phyloP scores from a whole-genome alignment of 2,888 invertebrate species.

The Athalia circularis region DNA sequence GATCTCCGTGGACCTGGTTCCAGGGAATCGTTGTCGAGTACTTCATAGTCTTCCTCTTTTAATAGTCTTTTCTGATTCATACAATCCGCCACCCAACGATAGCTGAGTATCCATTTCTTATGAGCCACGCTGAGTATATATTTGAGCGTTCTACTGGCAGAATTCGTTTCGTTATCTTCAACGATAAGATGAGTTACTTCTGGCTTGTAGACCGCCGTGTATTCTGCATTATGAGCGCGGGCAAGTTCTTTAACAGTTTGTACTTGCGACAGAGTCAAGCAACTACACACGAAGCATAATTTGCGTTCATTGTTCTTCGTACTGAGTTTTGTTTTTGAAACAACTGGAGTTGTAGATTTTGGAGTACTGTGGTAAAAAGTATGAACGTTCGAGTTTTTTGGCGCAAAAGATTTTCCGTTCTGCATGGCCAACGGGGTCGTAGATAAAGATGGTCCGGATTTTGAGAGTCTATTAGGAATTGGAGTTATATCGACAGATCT shows the following conservation, averaged over 20 bases:
- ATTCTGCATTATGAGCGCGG: slow-evolving; percentile 52
- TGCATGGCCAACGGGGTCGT: too few species aligned
- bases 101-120: slow-evolving; percentile 62
- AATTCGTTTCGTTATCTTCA: slow-evolving; percentile 51
- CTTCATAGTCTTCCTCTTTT: slow-evolving; percentile 64
- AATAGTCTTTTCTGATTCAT: slow-evolving; percentile 53
- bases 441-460: neutral
- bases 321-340: neutral
- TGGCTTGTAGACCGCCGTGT: slow-evolving; percentile 53
- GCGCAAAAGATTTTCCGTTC: neutral
- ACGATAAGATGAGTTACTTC: slow-evolving; percentile 66
- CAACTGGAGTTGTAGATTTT: slow-evolving; percentile 38
- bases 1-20: slow-evolving; percentile 62
- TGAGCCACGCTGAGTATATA: slow-evolving; percentile 65
- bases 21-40: slow-evolving; percentile 55
- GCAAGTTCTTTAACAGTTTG: slow-evolving; percentile 57
- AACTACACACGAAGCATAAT: slow-evolving; percentile 61
- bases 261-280: slow-evolving; percentile 53
- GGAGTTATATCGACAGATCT: slow-evolving; percentile 18
- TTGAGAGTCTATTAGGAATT: neutral
- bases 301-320: neutral
- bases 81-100: slow-evolving; percentile 63
- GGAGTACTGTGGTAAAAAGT: slow-evolving; percentile 63
- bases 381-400: slow-evolving; percentile 46
- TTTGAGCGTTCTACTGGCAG: slow-evolving; percentile 63